Conservation (phyloP, 2,797 vertebrate genomes). For the Typhlichthys subterraneus region DNA sequence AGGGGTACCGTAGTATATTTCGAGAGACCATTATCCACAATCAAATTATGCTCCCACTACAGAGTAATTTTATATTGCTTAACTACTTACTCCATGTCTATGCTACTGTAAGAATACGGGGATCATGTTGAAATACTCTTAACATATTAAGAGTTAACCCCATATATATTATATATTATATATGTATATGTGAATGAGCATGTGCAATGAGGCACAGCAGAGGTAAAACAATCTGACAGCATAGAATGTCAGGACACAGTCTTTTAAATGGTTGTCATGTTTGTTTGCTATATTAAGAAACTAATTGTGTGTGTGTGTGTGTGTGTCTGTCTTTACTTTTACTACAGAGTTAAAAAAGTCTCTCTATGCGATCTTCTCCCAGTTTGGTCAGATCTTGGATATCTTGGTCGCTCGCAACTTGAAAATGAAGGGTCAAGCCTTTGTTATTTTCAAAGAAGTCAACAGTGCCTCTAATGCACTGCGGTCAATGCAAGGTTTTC, state of each 20-base stretch:
- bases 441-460: conserved; percentile 94
- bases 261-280: too few relatives aligned
- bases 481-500: conserved; percentile 94
- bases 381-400: conserved; percentile 94
- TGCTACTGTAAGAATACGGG: too few relatives aligned
- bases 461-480: conserved; percentile 92
- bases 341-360: conserved; percentile 90
- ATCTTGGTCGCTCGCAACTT: conserved; percentile 87
- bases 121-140: neutral
- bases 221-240: too few relatives aligned
- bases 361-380: conserved; percentile 93
- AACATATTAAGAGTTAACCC: neutral
- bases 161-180: too few relatives aligned
- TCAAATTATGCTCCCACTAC: too few relatives aligned
- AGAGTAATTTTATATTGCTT: too few relatives aligned
- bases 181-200: too few relatives aligned
- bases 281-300: neutral
- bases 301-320: neutral
- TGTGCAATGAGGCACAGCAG: too few relatives aligned
- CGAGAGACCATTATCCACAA: too few relatives aligned
- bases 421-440: conserved; percentile 93
- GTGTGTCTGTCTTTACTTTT: neutral
- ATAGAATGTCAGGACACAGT: too few relatives aligned
- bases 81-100: neutral
- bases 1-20: too few relatives aligned